These are phyloP conservation scores for Cecidostiba fungosa DNA, from an alignment of 2,888 invertebrate genomes.

Conservation along the genomic window DNA sequence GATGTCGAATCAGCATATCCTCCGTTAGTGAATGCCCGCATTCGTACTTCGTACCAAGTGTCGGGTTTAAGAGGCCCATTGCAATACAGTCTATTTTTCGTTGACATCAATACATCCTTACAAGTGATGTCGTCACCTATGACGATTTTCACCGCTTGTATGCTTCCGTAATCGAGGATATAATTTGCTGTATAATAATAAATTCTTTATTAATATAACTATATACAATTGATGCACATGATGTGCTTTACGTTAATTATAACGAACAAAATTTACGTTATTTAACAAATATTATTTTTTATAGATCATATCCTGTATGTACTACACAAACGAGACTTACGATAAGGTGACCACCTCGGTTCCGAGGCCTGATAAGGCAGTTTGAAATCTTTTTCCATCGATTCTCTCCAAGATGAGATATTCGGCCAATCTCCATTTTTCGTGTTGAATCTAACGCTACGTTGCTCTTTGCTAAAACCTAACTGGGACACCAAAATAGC, in stretches of 20 bases:
- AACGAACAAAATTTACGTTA: too few species aligned
- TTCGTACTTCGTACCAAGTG: constrained; percentile 84
- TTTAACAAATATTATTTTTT: too few species aligned
- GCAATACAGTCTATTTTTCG: constrained; percentile 80
- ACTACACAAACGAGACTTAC: constrained; percentile 63
- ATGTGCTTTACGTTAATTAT: too few species aligned
- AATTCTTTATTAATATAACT: background rate
- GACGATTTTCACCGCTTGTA: constrained; percentile 73
- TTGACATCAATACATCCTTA: constrained; percentile 68
- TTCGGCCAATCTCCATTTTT: constrained; percentile 70
- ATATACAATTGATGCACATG: too few species aligned
- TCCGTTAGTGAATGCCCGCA: constrained; percentile 85
- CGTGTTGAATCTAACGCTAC: constrained; percentile 21
- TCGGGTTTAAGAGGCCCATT: constrained; percentile 86
- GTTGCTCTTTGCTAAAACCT: constrained; percentile 57
- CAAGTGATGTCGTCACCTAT: constrained; percentile 74
- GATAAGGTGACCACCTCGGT: constrained; percentile 70
- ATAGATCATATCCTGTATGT: background rate
- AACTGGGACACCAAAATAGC: constrained; percentile 73
- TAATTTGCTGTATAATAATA: constrained; percentile 30
- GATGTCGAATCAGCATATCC: constrained; percentile 82
- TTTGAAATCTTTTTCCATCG: constrained; percentile 70
- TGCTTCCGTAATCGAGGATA: constrained; percentile 70
- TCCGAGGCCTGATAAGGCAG: constrained; percentile 74
- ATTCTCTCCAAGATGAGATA: constrained; percentile 73